A percentile compares a stretch with the other conserved stretches of the same genome.
phyloP scores from a whole-genome alignment of 1,140 invertebrate genomes.

The Delia radicum region DNA sequence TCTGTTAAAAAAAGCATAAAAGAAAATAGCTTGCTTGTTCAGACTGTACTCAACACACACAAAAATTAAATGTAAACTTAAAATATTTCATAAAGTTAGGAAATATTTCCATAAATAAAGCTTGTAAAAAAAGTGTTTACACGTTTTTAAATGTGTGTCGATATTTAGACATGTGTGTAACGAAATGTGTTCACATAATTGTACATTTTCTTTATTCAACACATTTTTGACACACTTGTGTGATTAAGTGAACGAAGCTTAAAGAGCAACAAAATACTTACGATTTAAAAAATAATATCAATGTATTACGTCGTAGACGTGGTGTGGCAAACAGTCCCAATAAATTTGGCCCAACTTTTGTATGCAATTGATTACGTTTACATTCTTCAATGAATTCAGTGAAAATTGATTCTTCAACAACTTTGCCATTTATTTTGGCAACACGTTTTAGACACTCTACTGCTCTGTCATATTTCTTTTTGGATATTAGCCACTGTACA shows the following conservation, averaged over 20 bases:
- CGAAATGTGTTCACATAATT: too few species aligned
- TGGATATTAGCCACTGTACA: slow-evolving; percentile 62
- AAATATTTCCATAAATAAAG: not conserved
- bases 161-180: too few species aligned
- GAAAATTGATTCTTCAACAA: slow-evolving; percentile 35
- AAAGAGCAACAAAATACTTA: slow-evolving; percentile 49
- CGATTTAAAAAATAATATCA: slow-evolving; percentile 60
- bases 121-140: too few species aligned
- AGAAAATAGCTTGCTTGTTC: too few species aligned
- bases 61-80: too few species aligned
- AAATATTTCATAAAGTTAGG: too few species aligned
- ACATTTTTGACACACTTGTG: too few species aligned
- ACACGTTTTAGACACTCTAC: slow-evolving; percentile 58
- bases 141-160: too few species aligned
- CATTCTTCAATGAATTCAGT: slow-evolving; percentile 52
- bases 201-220: too few species aligned
- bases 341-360: slow-evolving; percentile 37
- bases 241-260: not conserved
- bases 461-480: slow-evolving; percentile 57
- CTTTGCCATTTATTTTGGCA: slow-evolving; percentile 58
- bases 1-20: too few species aligned
- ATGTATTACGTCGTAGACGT: slow-evolving; percentile 56
- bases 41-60: too few species aligned
- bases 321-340: slow-evolving; percentile 54
- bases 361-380: slow-evolving; percentile 38